These are phyloP conservation scores for Troides aeacus DNA, from an alignment of 2,888 invertebrate species.

Conservation along the genomic window DNA sequence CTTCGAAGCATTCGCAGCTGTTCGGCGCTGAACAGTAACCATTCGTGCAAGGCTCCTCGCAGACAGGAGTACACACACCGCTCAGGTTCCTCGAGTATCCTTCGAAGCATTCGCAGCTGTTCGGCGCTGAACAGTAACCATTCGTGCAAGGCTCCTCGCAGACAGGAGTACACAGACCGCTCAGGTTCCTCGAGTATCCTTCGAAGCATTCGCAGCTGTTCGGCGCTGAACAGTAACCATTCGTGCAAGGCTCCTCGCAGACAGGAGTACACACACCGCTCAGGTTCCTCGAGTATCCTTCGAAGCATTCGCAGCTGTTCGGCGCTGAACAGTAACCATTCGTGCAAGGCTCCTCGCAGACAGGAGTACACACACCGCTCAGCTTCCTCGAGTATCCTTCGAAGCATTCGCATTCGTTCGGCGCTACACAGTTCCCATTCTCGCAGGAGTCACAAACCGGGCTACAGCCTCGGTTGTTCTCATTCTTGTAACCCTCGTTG, in stretches of 20 bases:
- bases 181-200: constrained; percentile 34
- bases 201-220: too few relatives aligned
- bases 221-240: constrained; percentile 44
- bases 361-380: constrained; percentile 38
- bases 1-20: constrained; percentile 17
- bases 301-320: too few relatives aligned
- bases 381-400: constrained; percentile 34
- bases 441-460: constrained; percentile 43
- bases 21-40: constrained; percentile 42
- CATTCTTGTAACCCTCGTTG: constrained; percentile 19
- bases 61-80: constrained; percentile 35
- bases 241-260: constrained; percentile 37
- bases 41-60: constrained; percentile 44
- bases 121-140: constrained; percentile 42
- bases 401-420: constrained; percentile 39
- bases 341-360: constrained; percentile 36
- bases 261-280: constrained; percentile 39
- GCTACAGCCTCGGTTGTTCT: constrained; percentile 30
- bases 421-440: constrained; percentile 45
- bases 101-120: too few relatives aligned
- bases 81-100: constrained; percentile 34
- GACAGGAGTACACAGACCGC: constrained; percentile 38
- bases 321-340: constrained; percentile 45
- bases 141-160: constrained; percentile 39
- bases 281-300: constrained; percentile 34